Conservation (phyloP, 2,888 invertebrate species). For the Caenorhabditis imperialis region DNA sequence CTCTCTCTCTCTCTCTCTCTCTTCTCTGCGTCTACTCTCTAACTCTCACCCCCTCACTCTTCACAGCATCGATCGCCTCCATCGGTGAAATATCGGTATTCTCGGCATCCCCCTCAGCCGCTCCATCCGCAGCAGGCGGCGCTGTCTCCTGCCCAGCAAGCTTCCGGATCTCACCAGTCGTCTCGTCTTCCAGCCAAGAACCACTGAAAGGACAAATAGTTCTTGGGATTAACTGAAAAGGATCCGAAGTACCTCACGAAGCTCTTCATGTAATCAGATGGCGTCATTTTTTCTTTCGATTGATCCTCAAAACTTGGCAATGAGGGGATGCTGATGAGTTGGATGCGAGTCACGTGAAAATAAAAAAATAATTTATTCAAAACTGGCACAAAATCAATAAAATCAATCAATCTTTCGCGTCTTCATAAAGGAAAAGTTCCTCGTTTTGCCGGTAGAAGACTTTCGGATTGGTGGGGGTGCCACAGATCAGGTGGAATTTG, state of each 20-base stretch:
- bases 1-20: background rate
- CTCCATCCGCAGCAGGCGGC: conserved; percentile 3
- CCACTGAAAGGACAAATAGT: background rate
- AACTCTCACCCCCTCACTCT: conserved; percentile 11
- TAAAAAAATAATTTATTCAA: conserved; percentile 14
- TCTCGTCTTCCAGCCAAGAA: conserved; percentile 19
- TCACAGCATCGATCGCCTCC: conserved; percentile 23
- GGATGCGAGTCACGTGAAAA: too few relatives aligned
- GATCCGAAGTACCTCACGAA: conserved; percentile 17
- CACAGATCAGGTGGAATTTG: conserved; percentile 68
- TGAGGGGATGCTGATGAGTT: too few relatives aligned
- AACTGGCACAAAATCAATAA: background rate
- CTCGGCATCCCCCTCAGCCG: conserved; percentile 4
- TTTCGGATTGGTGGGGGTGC: conserved; percentile 69
- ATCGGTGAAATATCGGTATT: conserved; percentile 15
- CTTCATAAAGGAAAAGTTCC: conserved; percentile 71
- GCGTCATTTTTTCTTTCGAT: conserved; percentile 27
- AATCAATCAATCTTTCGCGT: conserved; percentile 41
- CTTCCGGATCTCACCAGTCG: conserved; percentile 14
- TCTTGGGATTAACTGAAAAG: too few relatives aligned
- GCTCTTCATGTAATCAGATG: conserved; percentile 18
- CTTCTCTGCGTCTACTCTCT: background rate
- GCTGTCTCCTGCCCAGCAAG: conserved; percentile 14
- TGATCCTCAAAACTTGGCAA: too few relatives aligned
- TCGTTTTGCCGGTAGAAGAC: conserved; percentile 70